Evolutionary conservation across 2,888 invertebrate species (phyloP), one percentile per base, ranked within the genome.

Genomic region (Disparrhopalites patrizii): DNA sequence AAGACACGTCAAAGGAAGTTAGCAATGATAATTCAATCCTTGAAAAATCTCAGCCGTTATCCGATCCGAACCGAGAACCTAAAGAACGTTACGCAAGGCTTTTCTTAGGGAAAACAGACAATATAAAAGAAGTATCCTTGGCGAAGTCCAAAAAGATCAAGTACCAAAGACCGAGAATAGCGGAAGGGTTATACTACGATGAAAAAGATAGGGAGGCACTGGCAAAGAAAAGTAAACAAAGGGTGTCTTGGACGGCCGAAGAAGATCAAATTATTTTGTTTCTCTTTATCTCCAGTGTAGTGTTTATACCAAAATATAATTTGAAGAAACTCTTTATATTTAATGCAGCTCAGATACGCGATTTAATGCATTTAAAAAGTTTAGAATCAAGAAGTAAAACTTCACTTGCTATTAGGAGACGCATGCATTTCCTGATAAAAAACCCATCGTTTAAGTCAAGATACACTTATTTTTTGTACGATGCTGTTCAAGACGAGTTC

Each of bases 301-400:
- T 74, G 0, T 74, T 73, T 50, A 70, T 74, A 40, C 69, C 70
- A 2, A 61, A 66, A 15, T 74, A 72, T 43, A 71, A 73, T 38
- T 63, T 70, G 31, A 30, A 61, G 4, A 68, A 68, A 43, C 47
- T 72, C 0, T 71, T 72, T 57, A 68, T 74, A 25, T 74, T 68
- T 51, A 74, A 74, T 62, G 55, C 74, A 13, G 25, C 67, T 18
- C 74, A 74, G 60, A 68, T 74, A 10, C 61, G 74, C 4, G 74
- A 74, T 43, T 27, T 74, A n/a, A 67, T 74, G 31, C 68, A 72
- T 15, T 43, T 50, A 31, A 70, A 66, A 57, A 51, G 47, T 23
- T 62, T 68, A 66, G 58, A 56, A 30, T 67, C 68, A 5, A 27
- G 52, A 2, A 67, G 52, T 10, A 74, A 74, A 58, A 73, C 74